Percentiles rank a stretch among this genome's conserved stretches.
phyloP scores from a whole-genome alignment of 2,888 invertebrate species.

The Eupithecia subfuscata region DNA sequence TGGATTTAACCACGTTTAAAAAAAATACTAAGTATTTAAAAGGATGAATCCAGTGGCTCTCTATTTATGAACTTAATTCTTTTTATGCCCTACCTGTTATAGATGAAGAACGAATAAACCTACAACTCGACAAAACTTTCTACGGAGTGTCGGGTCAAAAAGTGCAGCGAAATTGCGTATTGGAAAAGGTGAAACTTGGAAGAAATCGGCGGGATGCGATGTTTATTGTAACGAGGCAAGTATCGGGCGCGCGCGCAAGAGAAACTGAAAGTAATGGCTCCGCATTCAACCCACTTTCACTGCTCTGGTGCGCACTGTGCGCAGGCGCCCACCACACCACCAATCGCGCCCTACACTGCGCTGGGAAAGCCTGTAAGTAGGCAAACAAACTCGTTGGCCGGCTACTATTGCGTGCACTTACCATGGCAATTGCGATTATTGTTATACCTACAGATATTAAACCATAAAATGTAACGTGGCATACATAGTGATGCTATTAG shows the following conservation, averaged over 20 bases:
- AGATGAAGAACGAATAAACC: slow-evolving; percentile 32
- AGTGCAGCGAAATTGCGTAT: slow-evolving; percentile 68
- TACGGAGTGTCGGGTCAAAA: slow-evolving; percentile 70
- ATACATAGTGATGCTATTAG: slow-evolving; percentile 26
- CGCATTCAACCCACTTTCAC: slow-evolving; percentile 84
- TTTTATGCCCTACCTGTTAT: background rate
- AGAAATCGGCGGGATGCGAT: slow-evolving; percentile 83
- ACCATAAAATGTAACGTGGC: slow-evolving; percentile 28
- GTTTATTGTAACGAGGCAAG: slow-evolving; percentile 82
- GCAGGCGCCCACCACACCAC: slow-evolving; percentile 49
- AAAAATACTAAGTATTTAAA: background rate
- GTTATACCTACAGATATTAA: slow-evolving; percentile 25
- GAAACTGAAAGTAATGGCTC: slow-evolving; percentile 83
- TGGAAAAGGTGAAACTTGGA: slow-evolving; percentile 83
- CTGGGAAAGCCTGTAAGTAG: slow-evolving; percentile 40
- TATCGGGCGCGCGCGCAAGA: slow-evolving; percentile 78
- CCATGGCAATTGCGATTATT: slow-evolving; percentile 32
- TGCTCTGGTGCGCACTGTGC: slow-evolving; percentile 66
- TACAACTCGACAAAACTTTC: slow-evolving; percentile 63
- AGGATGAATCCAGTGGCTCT: background rate
- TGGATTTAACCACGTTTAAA: background rate
- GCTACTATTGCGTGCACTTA: slow-evolving; percentile 28
- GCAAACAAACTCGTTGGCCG: slow-evolving; percentile 30
- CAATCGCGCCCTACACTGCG: slow-evolving; percentile 49
- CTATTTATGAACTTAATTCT: background rate